A percentile compares a stretch with the other conserved stretches of the same genome.
phyloP scores from a whole-genome alignment of 2,797 vertebrate species.

The Eulemur rubriventer region DNA sequence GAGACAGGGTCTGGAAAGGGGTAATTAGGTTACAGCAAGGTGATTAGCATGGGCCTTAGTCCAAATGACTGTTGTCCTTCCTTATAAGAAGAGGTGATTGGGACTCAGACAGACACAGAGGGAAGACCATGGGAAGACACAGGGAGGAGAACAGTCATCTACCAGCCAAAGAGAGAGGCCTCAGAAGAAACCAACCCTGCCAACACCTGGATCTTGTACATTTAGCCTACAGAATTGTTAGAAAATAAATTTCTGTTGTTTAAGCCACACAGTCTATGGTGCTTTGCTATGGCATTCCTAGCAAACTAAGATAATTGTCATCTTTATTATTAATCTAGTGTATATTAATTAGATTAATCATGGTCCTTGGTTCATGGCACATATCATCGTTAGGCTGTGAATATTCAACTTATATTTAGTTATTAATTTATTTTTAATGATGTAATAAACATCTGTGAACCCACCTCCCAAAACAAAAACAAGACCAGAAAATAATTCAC shows the following conservation, averaged over 20 bases:
- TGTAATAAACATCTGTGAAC: background rate
- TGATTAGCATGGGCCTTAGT: background rate
- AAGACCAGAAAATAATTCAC: background rate
- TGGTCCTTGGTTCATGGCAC: background rate
- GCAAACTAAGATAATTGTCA: background rate
- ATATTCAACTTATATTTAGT: background rate
- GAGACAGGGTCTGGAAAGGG: background rate
- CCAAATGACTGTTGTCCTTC: background rate
- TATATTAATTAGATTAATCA: background rate
- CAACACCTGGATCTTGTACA: background rate
- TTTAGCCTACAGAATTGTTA: background rate
- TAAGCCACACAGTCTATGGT: background rate
- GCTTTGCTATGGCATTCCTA: background rate
- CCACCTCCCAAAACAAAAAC: background rate
- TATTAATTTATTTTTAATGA: background rate
- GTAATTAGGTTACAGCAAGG: background rate
- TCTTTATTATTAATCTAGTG: background rate
- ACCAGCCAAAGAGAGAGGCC: background rate
- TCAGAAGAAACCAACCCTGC: background rate
- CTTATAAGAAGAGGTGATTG: background rate
- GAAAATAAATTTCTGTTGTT: background rate
- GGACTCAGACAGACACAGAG: background rate
- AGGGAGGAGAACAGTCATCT: background rate
- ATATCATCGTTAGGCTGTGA: background rate
- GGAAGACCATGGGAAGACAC: background rate